These are phyloP conservation scores for Nestor notabilis DNA, from an alignment of 2,113 vertebrate genomes.

Conservation along the genomic window DNA sequence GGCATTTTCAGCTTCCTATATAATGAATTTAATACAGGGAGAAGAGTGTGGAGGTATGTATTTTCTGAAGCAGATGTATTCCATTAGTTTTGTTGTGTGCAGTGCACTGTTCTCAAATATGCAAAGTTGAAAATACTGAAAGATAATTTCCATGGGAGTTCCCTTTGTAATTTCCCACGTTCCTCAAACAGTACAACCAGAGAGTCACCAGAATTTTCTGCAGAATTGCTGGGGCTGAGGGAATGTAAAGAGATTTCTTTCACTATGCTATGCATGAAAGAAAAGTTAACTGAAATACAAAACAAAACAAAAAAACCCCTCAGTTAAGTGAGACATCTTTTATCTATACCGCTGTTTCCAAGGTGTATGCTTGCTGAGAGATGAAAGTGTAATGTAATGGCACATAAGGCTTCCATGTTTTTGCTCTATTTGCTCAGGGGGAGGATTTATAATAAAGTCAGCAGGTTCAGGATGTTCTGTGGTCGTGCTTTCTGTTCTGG, in stretches of 20 bases:
- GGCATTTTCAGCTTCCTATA: background rate
- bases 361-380: background rate
- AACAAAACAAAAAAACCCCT: background rate
- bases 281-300: background rate
- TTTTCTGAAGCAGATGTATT: background rate
- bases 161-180: background rate
- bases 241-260: background rate
- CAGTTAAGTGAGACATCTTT: background rate
- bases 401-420: background rate
- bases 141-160: background rate
- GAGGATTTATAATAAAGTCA: background rate
- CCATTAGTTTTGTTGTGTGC: background rate
- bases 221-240: background rate
- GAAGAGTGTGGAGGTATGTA: background rate
- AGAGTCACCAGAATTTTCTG: slow-evolving; percentile 4
- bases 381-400: background rate
- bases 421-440: background rate
- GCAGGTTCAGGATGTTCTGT: background rate
- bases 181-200: background rate
- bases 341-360: background rate
- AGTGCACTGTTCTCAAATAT: background rate
- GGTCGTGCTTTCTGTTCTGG: background rate
- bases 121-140: background rate
- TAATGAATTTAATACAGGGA: background rate
- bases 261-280: background rate